Evolutionary conservation across 2,113 vertebrate genomes (phyloP).

Genomic region (Eptesicus fuscus): DNA sequence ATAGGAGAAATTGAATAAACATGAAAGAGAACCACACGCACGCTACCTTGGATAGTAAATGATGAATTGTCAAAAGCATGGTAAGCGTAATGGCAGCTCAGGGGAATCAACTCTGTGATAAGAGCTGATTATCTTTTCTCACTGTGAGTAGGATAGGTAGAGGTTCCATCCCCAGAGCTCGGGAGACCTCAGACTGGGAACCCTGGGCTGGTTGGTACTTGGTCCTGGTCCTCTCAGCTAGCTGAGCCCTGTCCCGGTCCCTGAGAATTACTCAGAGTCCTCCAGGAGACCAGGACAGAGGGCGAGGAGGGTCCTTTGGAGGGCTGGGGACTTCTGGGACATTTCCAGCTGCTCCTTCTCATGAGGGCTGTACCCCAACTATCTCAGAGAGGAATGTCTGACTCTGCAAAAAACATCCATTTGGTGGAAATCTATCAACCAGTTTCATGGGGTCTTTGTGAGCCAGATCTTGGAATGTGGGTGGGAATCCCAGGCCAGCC

Average conservation of each 20-base stretch:
- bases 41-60: neutral
- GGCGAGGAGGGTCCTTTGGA: neutral
- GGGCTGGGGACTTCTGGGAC: neutral
- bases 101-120: neutral
- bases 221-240: neutral
- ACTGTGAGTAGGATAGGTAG: neutral
- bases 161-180: neutral
- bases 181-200: neutral
- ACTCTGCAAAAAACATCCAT: neutral
- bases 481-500: neutral
- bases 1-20: neutral
- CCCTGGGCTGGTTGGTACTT: neutral
- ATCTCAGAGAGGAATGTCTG: neutral
- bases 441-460: neutral
- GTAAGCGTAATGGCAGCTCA: neutral
- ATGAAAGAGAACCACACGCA: neutral
- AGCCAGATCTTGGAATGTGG: constrained; percentile 37
- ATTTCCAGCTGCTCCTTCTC: neutral
- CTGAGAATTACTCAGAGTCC: neutral
- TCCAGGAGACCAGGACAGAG: neutral
- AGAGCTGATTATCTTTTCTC: neutral
- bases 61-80: neutral
- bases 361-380: neutral
- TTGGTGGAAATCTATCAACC: neutral
- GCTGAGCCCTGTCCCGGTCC: neutral